phyloP scores from a whole-genome alignment of 2,888 invertebrate species.

The Chalcis sispes region DNA sequence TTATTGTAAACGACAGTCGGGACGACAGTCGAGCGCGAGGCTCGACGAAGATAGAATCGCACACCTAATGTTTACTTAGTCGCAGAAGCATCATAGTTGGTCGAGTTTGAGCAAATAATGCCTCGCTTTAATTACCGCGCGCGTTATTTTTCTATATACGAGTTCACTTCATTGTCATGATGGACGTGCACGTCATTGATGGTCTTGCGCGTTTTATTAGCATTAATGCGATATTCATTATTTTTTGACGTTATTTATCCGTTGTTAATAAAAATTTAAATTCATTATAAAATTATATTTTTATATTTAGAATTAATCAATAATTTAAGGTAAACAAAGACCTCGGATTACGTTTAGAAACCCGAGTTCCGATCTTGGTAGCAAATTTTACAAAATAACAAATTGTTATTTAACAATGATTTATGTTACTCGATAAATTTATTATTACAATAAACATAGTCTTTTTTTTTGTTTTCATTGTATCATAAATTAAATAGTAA shows the following conservation, averaged over 20 bases:
- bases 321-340: background rate
- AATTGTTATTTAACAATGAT: too few species aligned
- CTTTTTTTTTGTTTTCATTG: too few species aligned
- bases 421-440: too few species aligned
- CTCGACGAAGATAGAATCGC: slow-evolving; percentile 10
- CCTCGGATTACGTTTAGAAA: slow-evolving; percentile 36
- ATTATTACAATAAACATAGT: too few species aligned
- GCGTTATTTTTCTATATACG: background rate
- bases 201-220: slow-evolving; percentile 7
- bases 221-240: background rate
- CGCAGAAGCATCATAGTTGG: background rate
- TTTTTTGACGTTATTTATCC: background rate
- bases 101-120: slow-evolving; percentile 21
- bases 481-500: background rate
- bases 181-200: background rate
- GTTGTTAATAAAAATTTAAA: background rate
- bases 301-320: background rate
- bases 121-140: slow-evolving; percentile 26
- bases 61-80: slow-evolving; percentile 5
- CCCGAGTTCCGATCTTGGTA: slow-evolving; percentile 8
- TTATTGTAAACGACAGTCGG: slow-evolving; percentile 8
- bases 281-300: background rate
- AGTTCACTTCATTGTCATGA: background rate
- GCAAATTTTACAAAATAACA: background rate
- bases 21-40: background rate